Evolutionary conservation across 2,113 vertebrate genomes (phyloP), one percentile per base, ranked within the genome.

Genomic region (Cololabis saira): DNA sequence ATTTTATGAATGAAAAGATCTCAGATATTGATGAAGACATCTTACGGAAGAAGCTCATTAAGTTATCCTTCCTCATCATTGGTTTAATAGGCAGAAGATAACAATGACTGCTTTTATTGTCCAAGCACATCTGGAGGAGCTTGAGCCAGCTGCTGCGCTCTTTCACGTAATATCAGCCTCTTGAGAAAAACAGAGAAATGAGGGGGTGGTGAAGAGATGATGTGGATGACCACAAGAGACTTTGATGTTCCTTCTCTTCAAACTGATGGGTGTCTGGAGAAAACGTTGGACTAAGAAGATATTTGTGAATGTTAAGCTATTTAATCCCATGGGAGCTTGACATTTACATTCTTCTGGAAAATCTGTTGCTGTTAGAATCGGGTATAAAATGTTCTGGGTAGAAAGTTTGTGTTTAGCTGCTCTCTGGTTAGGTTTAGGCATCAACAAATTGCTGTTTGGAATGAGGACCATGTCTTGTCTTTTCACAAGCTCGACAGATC

Each of bases 31-130:
- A 42, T 51, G 49, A 43, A 60, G 72, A 61, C 52, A 13, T 42
- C 30, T 6, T 37, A 7, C 10, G 1, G 3, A 47, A 12, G 18
- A 51, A 47, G 47, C 48, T 51, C 51, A 51, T 60, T 67, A 43
- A 17, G 12, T 40, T 37, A 4, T 57, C 18, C 16, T 43, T n/a
- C 62, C 17, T 5, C 27, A 13, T 27, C 42, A 5, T 30, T 48
- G 54, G 64, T 71, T 65, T 60, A 69, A 59, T 27, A 21, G 60
- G 72, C 18, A 10, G 48, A 33, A 59, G 33, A 78, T 74, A 67
- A 84, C 74, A 73, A 81, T 76, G 74, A 81, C 43, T 47, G 55
- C 65, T 61, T 85, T 81, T 79, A 84, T 81, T 76, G 72, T 68
- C 51, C 7, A 10, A 55, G 74, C 70, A 87, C 83, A 89, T 87